Conservation (phyloP, 2,113 vertebrate genomes). For the Gracilinanus agilis region DNA sequence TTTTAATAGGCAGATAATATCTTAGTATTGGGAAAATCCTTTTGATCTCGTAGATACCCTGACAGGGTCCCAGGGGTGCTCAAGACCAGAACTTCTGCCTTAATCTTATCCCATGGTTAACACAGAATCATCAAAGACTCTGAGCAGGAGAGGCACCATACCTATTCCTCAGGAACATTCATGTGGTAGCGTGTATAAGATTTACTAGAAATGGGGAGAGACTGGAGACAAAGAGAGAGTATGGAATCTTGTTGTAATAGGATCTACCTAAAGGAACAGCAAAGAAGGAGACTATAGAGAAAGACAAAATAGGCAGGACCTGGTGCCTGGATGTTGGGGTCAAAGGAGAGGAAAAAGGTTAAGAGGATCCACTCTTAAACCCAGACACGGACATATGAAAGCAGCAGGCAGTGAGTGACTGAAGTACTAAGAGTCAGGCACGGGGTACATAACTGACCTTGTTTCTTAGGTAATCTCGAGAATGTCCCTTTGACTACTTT, state of each 20-base stretch:
- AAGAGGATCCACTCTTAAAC: not conserved
- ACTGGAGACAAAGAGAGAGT: not conserved
- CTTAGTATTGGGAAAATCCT: not conserved
- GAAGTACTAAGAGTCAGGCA: not conserved
- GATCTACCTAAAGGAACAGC: not conserved
- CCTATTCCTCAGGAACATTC: not conserved
- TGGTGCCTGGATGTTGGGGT: not conserved
- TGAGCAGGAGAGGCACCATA: not conserved
- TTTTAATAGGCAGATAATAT: not conserved
- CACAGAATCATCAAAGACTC: not conserved
- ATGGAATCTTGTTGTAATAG: not conserved
- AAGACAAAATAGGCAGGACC: not conserved
- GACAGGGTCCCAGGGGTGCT: not conserved
- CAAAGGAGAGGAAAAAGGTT: not conserved
- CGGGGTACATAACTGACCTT: conserved; percentile 84
- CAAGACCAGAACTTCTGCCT: not conserved
- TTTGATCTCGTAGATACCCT: not conserved
- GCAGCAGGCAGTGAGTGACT: not conserved
- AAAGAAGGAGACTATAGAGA: not conserved
- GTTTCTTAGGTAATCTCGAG: conserved; percentile 91
- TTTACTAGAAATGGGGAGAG: not conserved
- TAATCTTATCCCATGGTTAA: not conserved
- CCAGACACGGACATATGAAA: not conserved
- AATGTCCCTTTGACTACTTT: conserved; percentile 95
- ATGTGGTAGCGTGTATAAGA: not conserved